phyloP scores from a whole-genome alignment of 1,140 invertebrate genomes.

The Bombus affinis region DNA sequence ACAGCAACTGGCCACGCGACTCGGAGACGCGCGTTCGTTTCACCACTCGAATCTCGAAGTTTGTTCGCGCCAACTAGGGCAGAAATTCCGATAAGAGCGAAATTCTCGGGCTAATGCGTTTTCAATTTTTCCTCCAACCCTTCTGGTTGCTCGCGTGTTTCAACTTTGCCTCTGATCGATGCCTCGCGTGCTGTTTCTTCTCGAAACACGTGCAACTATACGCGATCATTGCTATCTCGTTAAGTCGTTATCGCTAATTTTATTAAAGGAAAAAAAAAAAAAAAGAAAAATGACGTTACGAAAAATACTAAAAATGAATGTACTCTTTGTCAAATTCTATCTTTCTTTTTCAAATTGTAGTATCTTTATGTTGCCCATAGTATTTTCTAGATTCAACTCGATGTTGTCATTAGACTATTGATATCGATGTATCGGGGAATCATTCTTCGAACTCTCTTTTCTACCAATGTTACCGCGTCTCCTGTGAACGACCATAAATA shows the following conservation, averaged over 20 bases:
- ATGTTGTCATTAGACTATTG: no score
- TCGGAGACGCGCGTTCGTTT: background rate
- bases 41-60: conserved; percentile 16
- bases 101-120: conserved; percentile 26
- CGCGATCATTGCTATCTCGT: background rate
- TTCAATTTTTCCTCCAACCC: background rate
- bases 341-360: no score
- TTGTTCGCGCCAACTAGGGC: conserved; percentile 23
- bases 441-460: background rate
- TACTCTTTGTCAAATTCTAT: no score
- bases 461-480: background rate
- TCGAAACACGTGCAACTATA: background rate
- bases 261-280: background rate
- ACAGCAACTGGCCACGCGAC: conserved; percentile 2
- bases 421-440: background rate
- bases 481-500: background rate
- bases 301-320: no score
- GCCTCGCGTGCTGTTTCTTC: background rate
- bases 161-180: background rate
- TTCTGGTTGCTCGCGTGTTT: background rate
- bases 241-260: background rate
- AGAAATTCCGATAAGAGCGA: conserved; percentile 29
- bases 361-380: no score
- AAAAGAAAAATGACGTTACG: background rate
- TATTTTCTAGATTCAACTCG: background rate